A percentile compares a stretch with the other conserved stretches of the same genome.
These are phyloP conservation scores for Kryptolebias marmoratus DNA, from an alignment of 2,113 vertebrate species.

Conservation along the genomic window DNA sequence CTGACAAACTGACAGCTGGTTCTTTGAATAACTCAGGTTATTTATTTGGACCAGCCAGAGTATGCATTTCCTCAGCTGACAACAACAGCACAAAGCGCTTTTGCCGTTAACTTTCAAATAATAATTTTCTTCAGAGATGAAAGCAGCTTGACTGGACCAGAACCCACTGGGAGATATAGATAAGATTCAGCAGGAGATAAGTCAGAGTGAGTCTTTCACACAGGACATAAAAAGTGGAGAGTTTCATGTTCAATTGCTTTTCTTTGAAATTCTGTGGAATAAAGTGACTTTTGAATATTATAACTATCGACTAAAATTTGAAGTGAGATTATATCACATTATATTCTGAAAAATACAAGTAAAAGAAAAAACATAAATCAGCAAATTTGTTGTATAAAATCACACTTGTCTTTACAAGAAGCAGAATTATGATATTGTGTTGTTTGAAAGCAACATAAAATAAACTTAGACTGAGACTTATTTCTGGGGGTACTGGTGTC, in stretches of 20 bases:
- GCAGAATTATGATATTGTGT: constrained; percentile 7
- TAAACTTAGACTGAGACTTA: background rate
- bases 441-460: constrained; percentile 24
- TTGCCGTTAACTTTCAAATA: constrained; percentile 58
- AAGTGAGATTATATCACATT: constrained; percentile 21
- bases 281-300: constrained; percentile 44
- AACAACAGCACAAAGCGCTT: constrained; percentile 27
- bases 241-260: constrained; percentile 38
- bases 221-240: constrained; percentile 38
- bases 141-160: constrained; percentile 51
- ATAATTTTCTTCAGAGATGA: constrained; percentile 51
- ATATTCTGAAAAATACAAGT: constrained; percentile 3
- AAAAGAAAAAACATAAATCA: too few relatives aligned
- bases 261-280: constrained; percentile 42
- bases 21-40: constrained; percentile 5
- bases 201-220: constrained; percentile 38
- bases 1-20: constrained; percentile 2
- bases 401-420: constrained; percentile 19
- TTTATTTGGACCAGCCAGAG: constrained; percentile 22
- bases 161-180: constrained; percentile 51
- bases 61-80: constrained; percentile 25
- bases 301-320: constrained; percentile 16
- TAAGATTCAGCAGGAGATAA: constrained; percentile 58
- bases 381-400: background rate
- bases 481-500: constrained; percentile 13